These are phyloP conservation scores for Lacanobia wlatinum DNA, from an alignment of 2,888 invertebrate species.

Conservation along the genomic window DNA sequence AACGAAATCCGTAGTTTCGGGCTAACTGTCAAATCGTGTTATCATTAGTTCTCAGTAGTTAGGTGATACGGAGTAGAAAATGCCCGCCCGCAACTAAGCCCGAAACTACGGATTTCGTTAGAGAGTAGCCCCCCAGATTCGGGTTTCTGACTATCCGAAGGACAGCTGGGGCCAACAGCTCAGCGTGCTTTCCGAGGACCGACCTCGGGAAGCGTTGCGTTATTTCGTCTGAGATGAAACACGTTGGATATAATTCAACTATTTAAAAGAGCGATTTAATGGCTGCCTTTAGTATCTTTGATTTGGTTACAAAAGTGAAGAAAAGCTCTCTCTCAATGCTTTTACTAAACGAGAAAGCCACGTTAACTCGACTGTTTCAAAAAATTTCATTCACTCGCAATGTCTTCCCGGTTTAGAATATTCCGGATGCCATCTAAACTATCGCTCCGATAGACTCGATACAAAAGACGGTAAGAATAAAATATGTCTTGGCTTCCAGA, in stretches of 20 bases:
- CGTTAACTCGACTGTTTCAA: slow-evolving; percentile 1
- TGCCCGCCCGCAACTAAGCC: no score
- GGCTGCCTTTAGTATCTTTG: neutral
- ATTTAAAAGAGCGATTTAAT: neutral
- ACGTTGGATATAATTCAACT: neutral
- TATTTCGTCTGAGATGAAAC: no score
- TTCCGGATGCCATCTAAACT: slow-evolving; percentile 38
- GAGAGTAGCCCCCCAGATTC: no score
- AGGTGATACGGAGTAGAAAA: no score
- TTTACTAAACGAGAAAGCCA: neutral
- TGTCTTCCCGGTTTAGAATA: slow-evolving; percentile 23
- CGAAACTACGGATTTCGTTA: no score
- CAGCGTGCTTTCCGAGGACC: no score
- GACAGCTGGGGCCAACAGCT: no score
- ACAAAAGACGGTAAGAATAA: slow-evolving; percentile 48
- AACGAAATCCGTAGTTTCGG: no score
- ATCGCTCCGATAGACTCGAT: slow-evolving; percentile 31
- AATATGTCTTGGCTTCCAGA: slow-evolving; percentile 44
- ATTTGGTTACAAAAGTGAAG: neutral
- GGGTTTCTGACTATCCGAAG: no score
- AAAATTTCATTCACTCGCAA: slow-evolving; percentile 7
- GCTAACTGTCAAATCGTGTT: no score
- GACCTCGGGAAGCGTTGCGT: no score
- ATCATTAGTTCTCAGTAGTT: no score
- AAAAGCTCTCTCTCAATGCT: neutral